Evolutionary conservation across 1,140 invertebrate species (phyloP).

Genomic region (Lutraria rhynchaena): DNA sequence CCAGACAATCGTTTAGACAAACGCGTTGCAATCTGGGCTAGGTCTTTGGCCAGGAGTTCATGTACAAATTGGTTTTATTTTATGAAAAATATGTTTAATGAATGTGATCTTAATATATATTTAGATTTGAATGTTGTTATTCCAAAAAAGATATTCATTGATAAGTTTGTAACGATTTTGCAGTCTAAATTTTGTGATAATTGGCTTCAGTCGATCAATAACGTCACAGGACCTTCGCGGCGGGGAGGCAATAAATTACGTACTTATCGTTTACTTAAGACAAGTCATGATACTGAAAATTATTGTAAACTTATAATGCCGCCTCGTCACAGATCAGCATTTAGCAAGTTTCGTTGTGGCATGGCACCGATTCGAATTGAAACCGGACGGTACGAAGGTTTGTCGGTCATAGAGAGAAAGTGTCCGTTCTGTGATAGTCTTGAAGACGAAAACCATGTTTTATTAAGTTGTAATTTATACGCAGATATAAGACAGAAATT

Average conservation of each 20-base stretch:
- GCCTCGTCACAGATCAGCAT: constrained; percentile 2
- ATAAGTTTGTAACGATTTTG: not conserved
- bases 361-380: constrained; percentile 16
- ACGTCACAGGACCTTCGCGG: constrained; percentile 1
- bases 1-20: not conserved
- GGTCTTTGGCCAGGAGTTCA: constrained; percentile 7
- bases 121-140: not conserved
- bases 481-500: not conserved
- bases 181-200: not conserved
- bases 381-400: constrained; percentile 25
- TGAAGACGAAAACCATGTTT: constrained; percentile 13
- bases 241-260: constrained; percentile 20
- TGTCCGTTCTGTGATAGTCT: constrained; percentile 17
- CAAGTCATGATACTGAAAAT: not conserved
- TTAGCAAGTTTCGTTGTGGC: constrained; percentile 34
- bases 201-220: constrained; percentile 4
- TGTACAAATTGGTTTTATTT: constrained; percentile 16
- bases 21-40: constrained; percentile 31
- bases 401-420: not conserved
- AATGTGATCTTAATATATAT: not conserved
- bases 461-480: not conserved
- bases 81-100: not conserved
- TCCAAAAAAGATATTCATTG: constrained; percentile 7
- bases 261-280: constrained; percentile 19
- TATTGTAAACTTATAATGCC: constrained; percentile 31